phyloP scores from a whole-genome alignment of 2,888 invertebrate genomes.

The Orthosia incerta region DNA sequence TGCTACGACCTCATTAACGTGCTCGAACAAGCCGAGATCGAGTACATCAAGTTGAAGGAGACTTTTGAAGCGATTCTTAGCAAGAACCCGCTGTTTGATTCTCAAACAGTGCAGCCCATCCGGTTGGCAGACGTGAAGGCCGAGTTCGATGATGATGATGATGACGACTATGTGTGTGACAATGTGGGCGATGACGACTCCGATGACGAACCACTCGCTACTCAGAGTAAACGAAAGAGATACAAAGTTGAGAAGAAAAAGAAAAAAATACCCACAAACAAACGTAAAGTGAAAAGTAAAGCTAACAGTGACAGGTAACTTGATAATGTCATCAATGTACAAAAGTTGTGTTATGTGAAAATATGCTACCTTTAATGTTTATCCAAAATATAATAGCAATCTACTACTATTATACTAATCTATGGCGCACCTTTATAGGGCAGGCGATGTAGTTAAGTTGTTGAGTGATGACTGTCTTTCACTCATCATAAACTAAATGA shows the following conservation, averaged over 20 bases:
- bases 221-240: constrained; percentile 78
- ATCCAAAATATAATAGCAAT: too few species aligned
- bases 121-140: constrained; percentile 70
- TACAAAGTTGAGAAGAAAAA: constrained; percentile 80
- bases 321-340: not conserved
- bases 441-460: not conserved
- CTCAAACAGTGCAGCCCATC: constrained; percentile 61
- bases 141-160: constrained; percentile 65
- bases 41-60: constrained; percentile 82
- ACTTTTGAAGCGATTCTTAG: constrained; percentile 83
- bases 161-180: constrained; percentile 62
- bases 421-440: too few species aligned
- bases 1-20: constrained; percentile 84
- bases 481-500: not conserved
- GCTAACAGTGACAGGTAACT: constrained; percentile 68
- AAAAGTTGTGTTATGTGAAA: not conserved
- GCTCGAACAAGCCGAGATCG: constrained; percentile 83
- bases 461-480: not conserved
- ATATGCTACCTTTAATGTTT: not conserved
- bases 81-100: constrained; percentile 83
- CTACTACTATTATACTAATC: too few species aligned
- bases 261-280: constrained; percentile 74
- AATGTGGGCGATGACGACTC: constrained; percentile 60
- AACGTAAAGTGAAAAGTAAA: constrained; percentile 68
- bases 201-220: constrained; percentile 81